phyloP scores from a whole-genome alignment of 1,140 invertebrate species.

The Drosophila pruinosa region DNA sequence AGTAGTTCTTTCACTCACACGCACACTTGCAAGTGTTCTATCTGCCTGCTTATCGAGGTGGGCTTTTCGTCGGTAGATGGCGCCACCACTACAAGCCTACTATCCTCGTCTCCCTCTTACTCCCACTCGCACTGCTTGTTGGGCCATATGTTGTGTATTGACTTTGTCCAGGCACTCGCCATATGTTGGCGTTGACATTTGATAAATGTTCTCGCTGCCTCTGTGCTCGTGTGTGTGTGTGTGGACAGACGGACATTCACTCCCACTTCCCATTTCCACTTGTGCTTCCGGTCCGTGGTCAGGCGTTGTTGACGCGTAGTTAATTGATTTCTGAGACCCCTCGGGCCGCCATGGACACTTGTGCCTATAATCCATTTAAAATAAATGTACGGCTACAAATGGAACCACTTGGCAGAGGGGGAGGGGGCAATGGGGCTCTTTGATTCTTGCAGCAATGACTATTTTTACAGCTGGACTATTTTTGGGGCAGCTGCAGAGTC shows the following conservation, averaged over 20 bases:
- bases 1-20: too few relatives aligned
- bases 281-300: slow-evolving; percentile 55
- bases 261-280: slow-evolving; percentile 7
- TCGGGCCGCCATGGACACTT: slow-evolving; percentile 31
- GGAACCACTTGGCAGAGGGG: neutral
- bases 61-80: neutral
- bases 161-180: slow-evolving; percentile 15
- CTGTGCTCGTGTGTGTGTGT: neutral
- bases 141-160: slow-evolving; percentile 47
- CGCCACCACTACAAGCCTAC: neutral
- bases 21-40: neutral
- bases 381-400: slow-evolving; percentile 31
- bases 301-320: slow-evolving; percentile 64
- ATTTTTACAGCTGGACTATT: slow-evolving; percentile 54
- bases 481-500: slow-evolving; percentile 27
- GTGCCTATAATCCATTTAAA: slow-evolving; percentile 70
- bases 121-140: neutral
- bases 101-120: neutral
- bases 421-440: neutral
- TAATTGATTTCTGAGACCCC: slow-evolving; percentile 72
- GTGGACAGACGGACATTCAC: slow-evolving; percentile 1
- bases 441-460: slow-evolving; percentile 19
- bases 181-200: slow-evolving; percentile 62
- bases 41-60: neutral
- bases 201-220: slow-evolving; percentile 59